A percentile compares a stretch with the other conserved stretches of the same genome.
phyloP scores from a whole-genome alignment of 1,140 invertebrate species.

The Arion vulgaris region DNA sequence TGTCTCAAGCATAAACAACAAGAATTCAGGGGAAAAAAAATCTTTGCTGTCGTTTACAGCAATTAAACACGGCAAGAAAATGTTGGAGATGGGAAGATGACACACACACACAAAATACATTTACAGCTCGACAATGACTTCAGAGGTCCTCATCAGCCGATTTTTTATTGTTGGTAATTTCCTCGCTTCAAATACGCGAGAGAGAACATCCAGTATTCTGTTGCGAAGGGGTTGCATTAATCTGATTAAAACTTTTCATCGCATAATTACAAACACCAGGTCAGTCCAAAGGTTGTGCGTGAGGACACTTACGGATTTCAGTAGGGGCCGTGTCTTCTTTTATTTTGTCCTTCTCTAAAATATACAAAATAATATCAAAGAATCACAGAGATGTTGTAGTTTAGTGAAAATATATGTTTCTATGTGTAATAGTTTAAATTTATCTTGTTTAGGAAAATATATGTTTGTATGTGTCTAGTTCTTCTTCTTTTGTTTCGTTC shows the following conservation, averaged over 20 bases:
- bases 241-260: slow-evolving; percentile 8
- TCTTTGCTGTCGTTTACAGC: neutral
- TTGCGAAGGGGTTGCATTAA: neutral
- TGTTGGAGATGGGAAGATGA: neutral
- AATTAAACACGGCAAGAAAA: neutral
- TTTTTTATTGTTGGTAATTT: neutral
- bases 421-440: too few species aligned
- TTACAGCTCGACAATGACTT: neutral
- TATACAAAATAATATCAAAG: too few species aligned
- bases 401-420: too few species aligned
- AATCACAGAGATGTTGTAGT: too few species aligned
- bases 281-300: neutral
- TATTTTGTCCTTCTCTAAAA: too few species aligned
- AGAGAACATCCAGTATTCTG: neutral
- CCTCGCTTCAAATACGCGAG: neutral
- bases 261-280: slow-evolving; percentile 3
- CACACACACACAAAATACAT: neutral
- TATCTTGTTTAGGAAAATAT: too few species aligned
- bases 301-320: neutral
- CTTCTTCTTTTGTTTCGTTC: too few species aligned
- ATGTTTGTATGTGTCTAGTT: too few species aligned
- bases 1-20: neutral
- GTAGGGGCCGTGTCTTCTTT: too few species aligned
- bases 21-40: neutral
- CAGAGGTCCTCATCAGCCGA: neutral